A percentile compares a stretch with the other conserved stretches of the same genome.
phyloP scores from a whole-genome alignment of 2,888 invertebrate genomes.

The Onchidella celtica region DNA sequence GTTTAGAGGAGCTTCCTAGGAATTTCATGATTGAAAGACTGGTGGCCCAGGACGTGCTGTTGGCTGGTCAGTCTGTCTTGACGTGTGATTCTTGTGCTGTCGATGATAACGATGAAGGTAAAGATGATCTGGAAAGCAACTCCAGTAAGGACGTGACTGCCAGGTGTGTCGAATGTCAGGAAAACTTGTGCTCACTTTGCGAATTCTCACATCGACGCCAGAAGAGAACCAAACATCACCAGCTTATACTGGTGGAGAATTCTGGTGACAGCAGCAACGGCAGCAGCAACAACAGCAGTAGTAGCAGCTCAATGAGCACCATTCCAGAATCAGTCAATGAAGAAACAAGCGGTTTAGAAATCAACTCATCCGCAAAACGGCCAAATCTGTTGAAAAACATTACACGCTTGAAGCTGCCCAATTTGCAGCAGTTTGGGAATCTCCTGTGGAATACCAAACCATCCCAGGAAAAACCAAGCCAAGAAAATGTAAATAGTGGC shows the following conservation, averaged over 20 bases:
- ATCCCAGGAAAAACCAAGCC: background rate
- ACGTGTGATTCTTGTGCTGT: conserved; percentile 48
- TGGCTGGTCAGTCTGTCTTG: background rate
- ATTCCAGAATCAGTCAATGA: background rate
- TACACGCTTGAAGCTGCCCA: background rate
- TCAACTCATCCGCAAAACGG: background rate
- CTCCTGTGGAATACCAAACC: background rate
- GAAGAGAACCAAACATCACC: conserved; percentile 45
- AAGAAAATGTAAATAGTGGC: background rate
- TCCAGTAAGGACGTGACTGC: conserved; percentile 10
- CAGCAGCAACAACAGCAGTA: background rate
- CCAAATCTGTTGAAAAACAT: background rate
- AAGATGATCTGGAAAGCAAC: background rate
- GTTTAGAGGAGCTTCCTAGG: conserved; percentile 46
- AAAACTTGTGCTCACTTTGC: conserved; percentile 50
- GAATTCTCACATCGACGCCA: conserved; percentile 50
- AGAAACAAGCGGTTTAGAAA: background rate
- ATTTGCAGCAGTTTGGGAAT: background rate
- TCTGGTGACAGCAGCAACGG: background rate
- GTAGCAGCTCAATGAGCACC: background rate
- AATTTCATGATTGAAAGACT: conserved; percentile 48
- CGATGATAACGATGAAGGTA: background rate
- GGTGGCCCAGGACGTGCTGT: background rate
- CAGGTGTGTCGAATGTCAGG: conserved; percentile 45
- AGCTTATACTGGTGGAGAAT: conserved; percentile 6